Evolutionary conservation across 2,797 vertebrate genomes (phyloP).

Genomic region (Galagoides demidoff): DNA sequence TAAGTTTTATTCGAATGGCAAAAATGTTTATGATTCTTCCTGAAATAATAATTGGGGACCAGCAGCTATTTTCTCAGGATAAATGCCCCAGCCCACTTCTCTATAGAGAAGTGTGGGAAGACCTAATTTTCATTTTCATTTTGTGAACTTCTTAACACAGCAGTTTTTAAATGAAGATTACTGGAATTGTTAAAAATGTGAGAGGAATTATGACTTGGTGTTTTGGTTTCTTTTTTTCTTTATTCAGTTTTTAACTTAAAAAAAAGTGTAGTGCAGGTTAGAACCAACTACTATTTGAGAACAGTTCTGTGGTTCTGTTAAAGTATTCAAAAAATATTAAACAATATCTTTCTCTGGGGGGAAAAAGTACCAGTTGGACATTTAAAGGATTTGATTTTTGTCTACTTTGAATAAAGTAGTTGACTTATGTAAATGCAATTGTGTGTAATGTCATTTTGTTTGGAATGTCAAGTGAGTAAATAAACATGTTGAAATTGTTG

Average conservation of each 20-base stretch:
- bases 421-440: slow-evolving; percentile 83
- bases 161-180: not conserved
- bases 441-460: slow-evolving; percentile 81
- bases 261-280: slow-evolving; percentile 37
- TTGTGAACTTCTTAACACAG: not conserved
- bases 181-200: slow-evolving; percentile 14
- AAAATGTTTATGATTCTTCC: not conserved
- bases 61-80: slow-evolving; percentile 17
- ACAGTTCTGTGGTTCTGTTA: slow-evolving; percentile 25
- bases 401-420: slow-evolving; percentile 75
- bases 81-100: not conserved
- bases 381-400: slow-evolving; percentile 66
- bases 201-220: slow-evolving; percentile 17
- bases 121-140: slow-evolving; percentile 1
- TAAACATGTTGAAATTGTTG: slow-evolving; percentile 79
- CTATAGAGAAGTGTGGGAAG: not conserved
- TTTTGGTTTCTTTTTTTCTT: not conserved
- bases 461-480: slow-evolving; percentile 82
- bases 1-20: not conserved
- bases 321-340: slow-evolving; percentile 26
- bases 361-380: not conserved
- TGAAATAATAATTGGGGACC: not conserved
- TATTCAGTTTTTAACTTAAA: slow-evolving; percentile 47
- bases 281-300: not conserved
- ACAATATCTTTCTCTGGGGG: slow-evolving; percentile 36